A percentile compares a stretch with the other conserved stretches of the same genome.
phyloP scores from a whole-genome alignment of 2,888 invertebrate genomes.

The Herminia tarsipennalis region DNA sequence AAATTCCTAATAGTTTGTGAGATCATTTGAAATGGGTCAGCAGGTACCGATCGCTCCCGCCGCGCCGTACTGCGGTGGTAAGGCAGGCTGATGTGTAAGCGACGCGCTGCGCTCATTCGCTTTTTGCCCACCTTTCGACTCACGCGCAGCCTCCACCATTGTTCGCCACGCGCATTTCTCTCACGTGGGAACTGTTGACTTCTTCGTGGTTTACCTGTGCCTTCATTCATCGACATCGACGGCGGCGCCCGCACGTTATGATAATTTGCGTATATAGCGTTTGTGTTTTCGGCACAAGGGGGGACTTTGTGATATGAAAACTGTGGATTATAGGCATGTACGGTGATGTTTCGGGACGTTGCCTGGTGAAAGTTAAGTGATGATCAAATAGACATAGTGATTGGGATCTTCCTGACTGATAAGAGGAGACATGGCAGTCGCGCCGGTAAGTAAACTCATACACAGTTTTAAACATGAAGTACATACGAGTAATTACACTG shows the following conservation, averaged over 20 bases:
- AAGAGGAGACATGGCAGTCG: conserved; percentile 70
- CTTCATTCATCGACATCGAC: conserved; percentile 62
- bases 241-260: conserved; percentile 66
- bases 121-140: conserved; percentile 85
- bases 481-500: too few relatives aligned
- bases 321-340: conserved; percentile 62
- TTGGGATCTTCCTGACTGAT: conserved; percentile 62
- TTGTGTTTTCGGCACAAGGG: conserved; percentile 49
- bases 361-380: conserved; percentile 76
- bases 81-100: conserved; percentile 47
- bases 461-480: too few relatives aligned
- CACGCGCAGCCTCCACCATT: conserved; percentile 80
- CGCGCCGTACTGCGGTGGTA: conserved; percentile 45
- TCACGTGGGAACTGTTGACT: conserved; percentile 77
- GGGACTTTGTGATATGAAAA: conserved; percentile 60
- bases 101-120: conserved; percentile 72
- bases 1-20: conserved; percentile 52
- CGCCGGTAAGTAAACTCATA: conserved; percentile 73
- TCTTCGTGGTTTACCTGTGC: conserved; percentile 72
- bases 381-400: conserved; percentile 72
- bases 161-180: conserved; percentile 77
- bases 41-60: conserved; percentile 62
- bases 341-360: conserved; percentile 55
- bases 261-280: conserved; percentile 43
- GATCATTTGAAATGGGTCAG: conserved; percentile 75